These are phyloP conservation scores for Verasper variegatus DNA, from an alignment of 2,113 vertebrate genomes.

Conservation along the genomic window DNA sequence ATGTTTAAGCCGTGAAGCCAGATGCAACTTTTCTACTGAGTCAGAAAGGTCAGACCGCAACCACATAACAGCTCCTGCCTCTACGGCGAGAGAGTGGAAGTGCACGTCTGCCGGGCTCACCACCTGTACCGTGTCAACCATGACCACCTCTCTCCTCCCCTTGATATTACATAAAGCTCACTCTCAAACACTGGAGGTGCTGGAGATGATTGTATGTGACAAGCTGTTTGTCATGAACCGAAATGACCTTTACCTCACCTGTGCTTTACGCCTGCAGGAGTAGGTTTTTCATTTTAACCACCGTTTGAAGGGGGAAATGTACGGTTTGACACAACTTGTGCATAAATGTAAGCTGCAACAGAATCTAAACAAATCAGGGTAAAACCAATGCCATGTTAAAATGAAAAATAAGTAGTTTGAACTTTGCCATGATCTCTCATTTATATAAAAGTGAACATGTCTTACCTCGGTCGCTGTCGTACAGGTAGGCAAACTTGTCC, in stretches of 20 bases:
- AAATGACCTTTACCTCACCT: slow-evolving; percentile 32
- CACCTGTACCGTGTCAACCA: neutral
- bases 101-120: slow-evolving; percentile 30
- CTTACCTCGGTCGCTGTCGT: slow-evolving; percentile 98
- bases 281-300: neutral
- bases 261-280: neutral
- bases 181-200: slow-evolving; percentile 39
- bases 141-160: slow-evolving; percentile 3
- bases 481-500: slow-evolving; percentile 99
- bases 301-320: neutral
- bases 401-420: too few relatives aligned
- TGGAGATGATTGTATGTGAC: slow-evolving; percentile 54
- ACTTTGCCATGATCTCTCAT: too few relatives aligned
- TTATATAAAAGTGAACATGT: neutral
- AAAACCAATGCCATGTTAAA: too few relatives aligned
- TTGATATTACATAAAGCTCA: slow-evolving; percentile 39
- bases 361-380: too few relatives aligned
- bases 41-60: neutral
- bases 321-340: neutral
- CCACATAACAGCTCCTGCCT: neutral
- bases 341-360: too few relatives aligned
- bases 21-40: neutral
- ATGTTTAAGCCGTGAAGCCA: neutral
- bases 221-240: slow-evolving; percentile 21
- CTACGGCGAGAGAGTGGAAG: slow-evolving; percentile 12